Base-by-base conservation (phyloP, 2,888 invertebrate species). In the Lamproptera curius region DNA sequence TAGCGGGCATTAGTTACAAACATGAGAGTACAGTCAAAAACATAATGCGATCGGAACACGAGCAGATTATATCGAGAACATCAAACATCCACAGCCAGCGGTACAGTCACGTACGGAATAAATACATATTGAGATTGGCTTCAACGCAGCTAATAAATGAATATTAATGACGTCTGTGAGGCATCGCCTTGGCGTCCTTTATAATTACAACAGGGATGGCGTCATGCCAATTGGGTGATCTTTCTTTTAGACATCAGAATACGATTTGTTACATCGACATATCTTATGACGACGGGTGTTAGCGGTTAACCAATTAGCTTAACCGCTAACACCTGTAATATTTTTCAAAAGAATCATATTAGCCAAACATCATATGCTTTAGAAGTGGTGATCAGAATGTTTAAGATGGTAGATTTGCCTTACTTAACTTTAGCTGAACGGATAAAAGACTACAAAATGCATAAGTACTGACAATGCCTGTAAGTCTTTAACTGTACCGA, bases 81-180 rank as follows among this genome's bases (percentile, higher is more conserved):
- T 43, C 38, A 37, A 42, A 37, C 20, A 41, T 20, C 41, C 36
- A 17, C 11, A 16, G 14, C 17, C 26, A 14, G 15, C 23, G 14
- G 34, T 16, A 46, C 10, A 26, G 17, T 26, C 42, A 42, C 42
- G 42, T 37, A 42, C 31, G 13, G 41, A 36, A 31, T 47, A 53
- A 51, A 55, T 52, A 55, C 46, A 45, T 48, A 54, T 51, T 42
- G 42, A 50, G 42, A 50, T 46, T 34, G 51, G 42, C 56, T 43
- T 42, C 52, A 49, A 42, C 39, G 37, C 13, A 45, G 42, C 46
- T 55, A 59, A 61, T 62, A 62, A 68, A 73, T 64, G 63, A 67
- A 67, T 73, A 77, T 72, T 74, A 77, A 78, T 75, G 69, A 57
- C 54, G 63, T 70, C 66, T 65, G 63, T 61, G 51, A 52, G 67